Conservation (phyloP, 2,888 invertebrate genomes). For the Harmothoe impar region DNA sequence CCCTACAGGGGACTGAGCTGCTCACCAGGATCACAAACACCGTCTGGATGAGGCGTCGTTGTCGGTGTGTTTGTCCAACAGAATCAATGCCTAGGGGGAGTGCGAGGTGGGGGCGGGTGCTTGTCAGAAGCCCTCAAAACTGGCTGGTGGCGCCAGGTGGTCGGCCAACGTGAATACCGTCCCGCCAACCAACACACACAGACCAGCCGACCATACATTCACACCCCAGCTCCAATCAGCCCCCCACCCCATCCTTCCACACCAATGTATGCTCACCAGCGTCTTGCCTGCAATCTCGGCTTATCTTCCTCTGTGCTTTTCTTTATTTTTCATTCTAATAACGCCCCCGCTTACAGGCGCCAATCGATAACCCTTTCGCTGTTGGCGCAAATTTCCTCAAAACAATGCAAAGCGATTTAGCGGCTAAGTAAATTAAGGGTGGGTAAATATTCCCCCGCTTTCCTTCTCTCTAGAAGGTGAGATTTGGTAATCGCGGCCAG, state of each 20-base stretch:
- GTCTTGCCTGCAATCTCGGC: neutral
- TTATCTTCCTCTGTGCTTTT: neutral
- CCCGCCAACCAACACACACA: constrained; percentile 24
- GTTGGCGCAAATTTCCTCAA: neutral
- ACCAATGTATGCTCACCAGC: neutral
- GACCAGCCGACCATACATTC: neutral
- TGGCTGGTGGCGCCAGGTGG: constrained; percentile 28
- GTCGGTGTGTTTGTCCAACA: constrained; percentile 4
- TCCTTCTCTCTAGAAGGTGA: too few species aligned
- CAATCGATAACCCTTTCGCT: constrained; percentile 1
- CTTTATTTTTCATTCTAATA: neutral
- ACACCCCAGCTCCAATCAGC: constrained; percentile 23
- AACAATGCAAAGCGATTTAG: constrained; percentile 14
- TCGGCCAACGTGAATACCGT: neutral
- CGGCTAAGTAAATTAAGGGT: neutral
- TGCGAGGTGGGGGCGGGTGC: neutral
- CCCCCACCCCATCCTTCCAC: neutral
- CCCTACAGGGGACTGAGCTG: neutral
- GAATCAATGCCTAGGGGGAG: neutral
- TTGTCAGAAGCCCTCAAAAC: constrained; percentile 26
- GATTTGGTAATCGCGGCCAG: neutral
- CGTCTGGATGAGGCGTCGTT: constrained; percentile 30
- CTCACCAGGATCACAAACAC: neutral
- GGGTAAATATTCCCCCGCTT: neutral
- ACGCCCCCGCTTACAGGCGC: neutral